phyloP scores from a whole-genome alignment of 2,113 vertebrate species.

The Atrichornis clamosus region DNA sequence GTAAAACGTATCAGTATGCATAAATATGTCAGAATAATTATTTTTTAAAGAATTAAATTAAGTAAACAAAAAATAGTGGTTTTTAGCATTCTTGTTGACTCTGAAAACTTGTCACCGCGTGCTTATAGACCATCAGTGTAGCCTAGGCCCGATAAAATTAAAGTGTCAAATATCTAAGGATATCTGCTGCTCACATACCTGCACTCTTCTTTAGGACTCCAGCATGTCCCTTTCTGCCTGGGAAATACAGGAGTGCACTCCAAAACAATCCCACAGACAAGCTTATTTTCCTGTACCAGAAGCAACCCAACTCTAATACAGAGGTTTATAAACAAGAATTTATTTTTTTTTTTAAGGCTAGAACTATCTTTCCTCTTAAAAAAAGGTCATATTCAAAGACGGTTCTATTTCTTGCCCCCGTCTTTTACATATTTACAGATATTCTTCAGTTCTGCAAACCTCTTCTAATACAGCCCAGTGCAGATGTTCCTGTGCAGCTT shows the following conservation, averaged over 20 bases:
- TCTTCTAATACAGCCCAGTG: background rate
- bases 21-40: background rate
- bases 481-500: background rate
- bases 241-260: background rate
- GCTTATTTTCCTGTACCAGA: background rate
- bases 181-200: background rate
- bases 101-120: background rate
- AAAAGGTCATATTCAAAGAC: background rate
- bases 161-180: background rate
- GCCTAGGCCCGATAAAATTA: background rate
- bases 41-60: background rate
- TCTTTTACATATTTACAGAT: background rate
- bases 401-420: background rate
- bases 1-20: accelerated
- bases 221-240: background rate
- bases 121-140: accelerated
- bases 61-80: background rate
- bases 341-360: background rate
- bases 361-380: background rate
- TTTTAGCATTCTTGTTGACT: background rate
- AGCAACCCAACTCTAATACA: background rate
- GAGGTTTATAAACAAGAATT: background rate
- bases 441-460: background rate
- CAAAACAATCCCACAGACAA: background rate
- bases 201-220: background rate